phyloP scores from a whole-genome alignment of 2,888 invertebrate genomes.

The Tetragonisca angustula region DNA sequence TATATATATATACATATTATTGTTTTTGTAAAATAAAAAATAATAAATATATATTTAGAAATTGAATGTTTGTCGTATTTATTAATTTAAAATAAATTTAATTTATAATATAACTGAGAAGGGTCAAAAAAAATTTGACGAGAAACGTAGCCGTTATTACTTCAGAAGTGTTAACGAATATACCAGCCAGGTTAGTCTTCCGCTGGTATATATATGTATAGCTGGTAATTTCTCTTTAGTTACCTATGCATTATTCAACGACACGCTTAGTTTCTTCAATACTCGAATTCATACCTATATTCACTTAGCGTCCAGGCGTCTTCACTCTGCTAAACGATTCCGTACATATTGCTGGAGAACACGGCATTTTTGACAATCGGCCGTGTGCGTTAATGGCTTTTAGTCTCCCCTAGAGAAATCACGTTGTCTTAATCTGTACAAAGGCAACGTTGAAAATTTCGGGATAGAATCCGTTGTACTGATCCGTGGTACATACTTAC shows the following conservation, averaged over 20 bases:
- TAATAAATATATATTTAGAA: too few species aligned
- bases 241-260: conserved; percentile 7
- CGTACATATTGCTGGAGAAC: background rate
- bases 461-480: background rate
- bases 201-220: too few species aligned
- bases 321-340: background rate
- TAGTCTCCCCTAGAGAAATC: background rate
- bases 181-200: too few species aligned
- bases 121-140: background rate
- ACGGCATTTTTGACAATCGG: background rate
- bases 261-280: background rate
- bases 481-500: background rate
- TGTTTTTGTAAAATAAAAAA: too few species aligned
- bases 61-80: too few species aligned
- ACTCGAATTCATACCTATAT: background rate
- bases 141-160: background rate
- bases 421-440: background rate
- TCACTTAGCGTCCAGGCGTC: background rate
- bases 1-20: too few species aligned
- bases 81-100: too few species aligned
- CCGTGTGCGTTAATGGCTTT: background rate
- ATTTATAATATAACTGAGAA: too few species aligned
- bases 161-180: background rate
- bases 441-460: background rate
- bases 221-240: background rate